A percentile compares a stretch with the other conserved stretches of the same genome.
Conservation (phyloP, 2,797 vertebrate genomes). For the Toxotes lorentzi region DNA sequence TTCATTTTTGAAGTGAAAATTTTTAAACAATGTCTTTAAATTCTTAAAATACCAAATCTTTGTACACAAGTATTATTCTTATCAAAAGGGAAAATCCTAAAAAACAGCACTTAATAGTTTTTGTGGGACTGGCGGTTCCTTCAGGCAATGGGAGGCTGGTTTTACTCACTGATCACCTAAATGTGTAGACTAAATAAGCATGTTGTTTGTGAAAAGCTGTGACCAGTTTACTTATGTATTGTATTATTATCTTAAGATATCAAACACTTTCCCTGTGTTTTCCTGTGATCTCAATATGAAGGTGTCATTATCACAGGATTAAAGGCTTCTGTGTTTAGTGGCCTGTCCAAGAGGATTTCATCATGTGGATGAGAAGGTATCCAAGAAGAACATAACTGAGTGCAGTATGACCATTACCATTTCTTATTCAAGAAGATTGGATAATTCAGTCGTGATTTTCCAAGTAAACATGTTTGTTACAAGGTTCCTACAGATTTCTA, state of each 20-base stretch:
- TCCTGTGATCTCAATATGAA: background rate
- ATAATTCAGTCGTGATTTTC: background rate
- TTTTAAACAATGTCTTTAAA: no score
- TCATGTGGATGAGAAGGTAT: background rate
- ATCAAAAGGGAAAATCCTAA: background rate
- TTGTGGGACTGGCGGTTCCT: constrained; percentile 18
- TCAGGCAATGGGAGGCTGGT: constrained; percentile 21
- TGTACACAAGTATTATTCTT: background rate
- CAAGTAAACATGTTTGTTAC: background rate
- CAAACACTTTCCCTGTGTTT: background rate
- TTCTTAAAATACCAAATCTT: background rate
- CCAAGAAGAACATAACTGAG: background rate
- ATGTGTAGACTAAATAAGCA: constrained; percentile 30
- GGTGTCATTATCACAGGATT: background rate
- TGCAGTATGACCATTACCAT: background rate
- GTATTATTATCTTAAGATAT: background rate
- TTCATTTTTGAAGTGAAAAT: constrained; percentile 4
- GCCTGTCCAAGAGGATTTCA: background rate
- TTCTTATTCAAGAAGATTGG: background rate
- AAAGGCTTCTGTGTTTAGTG: background rate
- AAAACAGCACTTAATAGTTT: constrained; percentile 10
- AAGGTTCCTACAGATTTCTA: no score
- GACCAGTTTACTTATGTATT: constrained; percentile 34
- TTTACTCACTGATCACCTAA: constrained; percentile 34
- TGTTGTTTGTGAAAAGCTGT: constrained; percentile 27